Evolutionary conservation across 2,113 vertebrate species (phyloP), one percentile per base, ranked within the genome.

Genomic region (Gambusia holbrooki): DNA sequence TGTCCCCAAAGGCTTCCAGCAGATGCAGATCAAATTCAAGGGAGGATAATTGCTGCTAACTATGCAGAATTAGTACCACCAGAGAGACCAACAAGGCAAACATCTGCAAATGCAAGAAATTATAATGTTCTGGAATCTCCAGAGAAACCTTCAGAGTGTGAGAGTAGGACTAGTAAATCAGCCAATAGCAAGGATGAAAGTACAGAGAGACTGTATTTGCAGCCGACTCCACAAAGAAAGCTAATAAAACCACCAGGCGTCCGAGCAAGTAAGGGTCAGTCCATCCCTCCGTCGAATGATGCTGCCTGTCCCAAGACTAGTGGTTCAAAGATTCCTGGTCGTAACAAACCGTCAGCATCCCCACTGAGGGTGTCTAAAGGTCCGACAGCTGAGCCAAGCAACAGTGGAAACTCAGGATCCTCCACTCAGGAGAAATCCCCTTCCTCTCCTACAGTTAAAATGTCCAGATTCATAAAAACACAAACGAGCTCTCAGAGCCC

Each of bases 271-370:
- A 95, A 95, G 86, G 90, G 81, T 22, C 93, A 69, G 68, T 93
- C 92, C 27, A 88, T 90, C 63, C 88, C 94, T 69, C 77, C 87
- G 1, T 66, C 84, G 71, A 89, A 92, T 7, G 63, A 91, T 69
- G 76, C 79, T 45, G 67, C 88, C 66, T 87, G 11, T 90, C 85
- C 90, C 66, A 96, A 95, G 80, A 85, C 89, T 42, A 86, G 81
- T 73, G 64, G 93, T 74, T 96, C 92, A 75, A 97, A 95, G 92
- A 95, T 97, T 80, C 95, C 95, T 1, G 93, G 93, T 80, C 92
- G 92, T 76, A 87, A 93, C 76, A 96, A 93, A 86, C 76, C 88
- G 14, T 84, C 75, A 17, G 88, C 85, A 72, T 95, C 95, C 37
- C 94, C 96, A 17, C 90, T 95, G 75, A 96, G 95, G 87, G 15